A percentile compares a stretch with the other conserved stretches of the same genome.
phyloP scores from a whole-genome alignment of 1,140 invertebrate genomes.

The Brachystomella parvula region DNA sequence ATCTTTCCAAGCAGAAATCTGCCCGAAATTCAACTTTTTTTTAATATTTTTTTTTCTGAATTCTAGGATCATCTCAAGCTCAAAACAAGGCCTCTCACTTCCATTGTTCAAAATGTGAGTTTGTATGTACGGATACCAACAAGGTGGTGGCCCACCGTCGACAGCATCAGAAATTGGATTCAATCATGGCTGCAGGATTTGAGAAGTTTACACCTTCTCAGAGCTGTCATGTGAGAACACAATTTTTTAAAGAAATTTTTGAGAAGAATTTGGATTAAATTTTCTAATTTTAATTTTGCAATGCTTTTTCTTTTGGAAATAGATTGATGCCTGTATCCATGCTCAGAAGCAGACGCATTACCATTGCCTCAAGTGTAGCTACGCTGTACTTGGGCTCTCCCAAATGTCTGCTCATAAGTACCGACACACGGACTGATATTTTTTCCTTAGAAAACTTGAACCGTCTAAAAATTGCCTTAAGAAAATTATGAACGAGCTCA shows the following conservation, averaged over 20 bases:
- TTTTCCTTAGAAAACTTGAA: too few species aligned
- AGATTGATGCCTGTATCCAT: constrained; percentile 66
- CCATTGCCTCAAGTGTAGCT: constrained; percentile 87
- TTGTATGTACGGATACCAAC: constrained; percentile 93
- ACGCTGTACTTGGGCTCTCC: constrained; percentile 77
- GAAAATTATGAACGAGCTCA: too few species aligned
- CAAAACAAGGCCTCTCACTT: constrained; percentile 94
- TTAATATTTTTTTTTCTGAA: too few species aligned
- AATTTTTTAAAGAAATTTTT: too few species aligned
- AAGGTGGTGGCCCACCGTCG: constrained; percentile 90
- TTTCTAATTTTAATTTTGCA: constrained; percentile 14
- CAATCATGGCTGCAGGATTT: constrained; percentile 87
- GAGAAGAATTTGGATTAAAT: neutral
- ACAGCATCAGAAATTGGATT: constrained; percentile 86
- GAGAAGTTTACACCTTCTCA: constrained; percentile 80
- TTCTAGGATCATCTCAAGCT: constrained; percentile 29
- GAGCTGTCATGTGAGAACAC: constrained; percentile 43
- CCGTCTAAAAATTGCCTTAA: too few species aligned
- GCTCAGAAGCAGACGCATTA: constrained; percentile 94
- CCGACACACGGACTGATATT: constrained; percentile 56
- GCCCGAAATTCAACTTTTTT: too few species aligned
- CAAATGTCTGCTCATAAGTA: constrained; percentile 89
- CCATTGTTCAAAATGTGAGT: constrained; percentile 91
- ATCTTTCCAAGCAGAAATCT: too few species aligned
- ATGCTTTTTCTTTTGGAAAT: too few species aligned